Evolutionary conservation across 30 jellyfish, hydroid and myxozoan species (phyloP), one percentile per base, ranked within the genome.

Genomic region (Chironex yamaguchii): DNA sequence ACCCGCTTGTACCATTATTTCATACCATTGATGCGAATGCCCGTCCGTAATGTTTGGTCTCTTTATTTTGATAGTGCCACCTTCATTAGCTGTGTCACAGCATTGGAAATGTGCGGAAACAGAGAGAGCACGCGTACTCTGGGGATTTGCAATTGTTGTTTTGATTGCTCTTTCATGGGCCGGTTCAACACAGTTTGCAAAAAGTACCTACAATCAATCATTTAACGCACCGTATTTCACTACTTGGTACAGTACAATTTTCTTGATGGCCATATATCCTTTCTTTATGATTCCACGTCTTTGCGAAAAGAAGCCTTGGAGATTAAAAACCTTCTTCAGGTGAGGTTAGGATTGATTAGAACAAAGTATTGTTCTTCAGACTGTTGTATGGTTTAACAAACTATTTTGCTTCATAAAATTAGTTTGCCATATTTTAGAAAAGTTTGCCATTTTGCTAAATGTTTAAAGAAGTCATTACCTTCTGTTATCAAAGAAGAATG

Each of bases 151-250:
- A 23, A 49, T 92, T 34, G 96, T 92, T 25, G 30, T 92, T 22
- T 36, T 87, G 17, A 85, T 92, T 28, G 93, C 98, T 1, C 4
- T 85, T n/a, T 92, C 98, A n/a, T 77, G 96, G 93, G 90, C 81
- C 29, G 96, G 95, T 11, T 96, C 94, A 2, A 86, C 96, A 26
- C 98, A 92, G 49, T 84, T 85, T 86, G 98, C 97, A 11, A 85
- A 75, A 34, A 79, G 94, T 12, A 82, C 94, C 1, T 92, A 85
- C 73, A 75, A 89, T 1, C 65, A 78, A 4, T 31, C 50, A 33
- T 92, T 92, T 49, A 63, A 82, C 32, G 96, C 98, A 3, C 98
- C 98, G 24, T 92, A 67, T 68, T 86, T 92, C 73, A 92, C 98
- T 25, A 86, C 98, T 3, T 92, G 98, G 98, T 76, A 75, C 53